Base-by-base conservation (phyloP, 2,113 vertebrate genomes). In the Prochilodus magdalenae region DNA sequence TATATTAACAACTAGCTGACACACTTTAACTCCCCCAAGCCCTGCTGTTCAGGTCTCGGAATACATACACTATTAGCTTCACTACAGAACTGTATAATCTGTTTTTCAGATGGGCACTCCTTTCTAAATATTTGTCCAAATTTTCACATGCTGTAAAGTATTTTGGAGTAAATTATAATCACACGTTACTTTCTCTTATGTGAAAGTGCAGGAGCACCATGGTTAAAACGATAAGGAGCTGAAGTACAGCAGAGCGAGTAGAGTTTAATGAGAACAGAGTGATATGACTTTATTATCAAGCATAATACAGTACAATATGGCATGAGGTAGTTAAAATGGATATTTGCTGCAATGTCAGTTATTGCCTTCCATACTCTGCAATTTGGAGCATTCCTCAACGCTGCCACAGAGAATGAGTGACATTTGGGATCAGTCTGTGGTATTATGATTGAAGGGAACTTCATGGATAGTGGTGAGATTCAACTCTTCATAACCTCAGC, bases 161-260 rank as follows among this genome's bases (percentile, higher is more conserved):
- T 1, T 63, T 63, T 63, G 26, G 1, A 30, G 7, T 18, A 81
- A 66, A 87, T 88, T 81, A 89, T 91, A 86, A 89, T 88, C 78
- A 57, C 22, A 27, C 81, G 71, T 84, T 86, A 86, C 80, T 67
- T 10, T 60, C 65, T 40, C 6, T 36, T 36, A 3, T 36, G 33
- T 36, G 33, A 36, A 36, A 6, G 33, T 49, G 47, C 47, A 49
- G 8, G 13, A 49, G 33, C 13, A 12, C 47, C 4, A 51, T 18
- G 16, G 13, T 18, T 16, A 16, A 51, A 51, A 18, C 18, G 14
- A 51, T 7, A 44, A 5, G 8, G 49, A 1, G 18, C 49, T 44
- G 40, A 8, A 44, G 11, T 10, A 5, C 8, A 44, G 40, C 40
- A 44, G 40, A 44, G 8, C 5, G 40, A 1, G 8, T 6, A 36